phyloP scores from a whole-genome alignment of 2,113 vertebrate genomes.

The Pterophyllum scalare region DNA sequence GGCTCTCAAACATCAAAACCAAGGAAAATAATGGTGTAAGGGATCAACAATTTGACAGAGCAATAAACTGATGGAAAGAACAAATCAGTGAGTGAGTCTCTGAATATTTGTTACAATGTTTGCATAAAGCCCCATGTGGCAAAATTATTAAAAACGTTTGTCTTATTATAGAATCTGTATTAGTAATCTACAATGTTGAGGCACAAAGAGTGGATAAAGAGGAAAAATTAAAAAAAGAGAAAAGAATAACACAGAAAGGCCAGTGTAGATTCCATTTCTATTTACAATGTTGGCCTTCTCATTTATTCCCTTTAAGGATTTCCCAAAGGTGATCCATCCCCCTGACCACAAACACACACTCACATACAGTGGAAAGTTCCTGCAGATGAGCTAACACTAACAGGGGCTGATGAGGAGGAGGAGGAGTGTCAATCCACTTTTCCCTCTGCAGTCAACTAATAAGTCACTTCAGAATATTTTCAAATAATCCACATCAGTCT shows the following conservation, averaged over 20 bases:
- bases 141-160: not conserved
- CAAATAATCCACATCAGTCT: not conserved
- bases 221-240: not conserved
- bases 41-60: slow-evolving; percentile 1
- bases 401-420: slow-evolving; percentile 43
- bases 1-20: too few species aligned
- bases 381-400: slow-evolving; percentile 43
- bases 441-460: slow-evolving; percentile 13
- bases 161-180: not conserved
- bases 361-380: slow-evolving; percentile 69
- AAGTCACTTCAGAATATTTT: not conserved
- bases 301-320: slow-evolving; percentile 58
- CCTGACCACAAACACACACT: slow-evolving; percentile 11
- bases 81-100: not conserved
- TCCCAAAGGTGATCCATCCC: slow-evolving; percentile 54
- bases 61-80: not conserved
- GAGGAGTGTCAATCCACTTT: slow-evolving; percentile 5
- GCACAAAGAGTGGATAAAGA: slow-evolving; percentile 3
- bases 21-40: not conserved
- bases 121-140: not conserved
- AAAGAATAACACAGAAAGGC: slow-evolving; percentile 14
- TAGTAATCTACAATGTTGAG: not conserved
- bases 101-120: not conserved
- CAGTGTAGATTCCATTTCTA: slow-evolving; percentile 43
- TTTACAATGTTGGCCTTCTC: slow-evolving; percentile 48